These are phyloP conservation scores for Acyrthosiphon pisum DNA, from an alignment of 1,140 invertebrate genomes.

Conservation along the genomic window DNA sequence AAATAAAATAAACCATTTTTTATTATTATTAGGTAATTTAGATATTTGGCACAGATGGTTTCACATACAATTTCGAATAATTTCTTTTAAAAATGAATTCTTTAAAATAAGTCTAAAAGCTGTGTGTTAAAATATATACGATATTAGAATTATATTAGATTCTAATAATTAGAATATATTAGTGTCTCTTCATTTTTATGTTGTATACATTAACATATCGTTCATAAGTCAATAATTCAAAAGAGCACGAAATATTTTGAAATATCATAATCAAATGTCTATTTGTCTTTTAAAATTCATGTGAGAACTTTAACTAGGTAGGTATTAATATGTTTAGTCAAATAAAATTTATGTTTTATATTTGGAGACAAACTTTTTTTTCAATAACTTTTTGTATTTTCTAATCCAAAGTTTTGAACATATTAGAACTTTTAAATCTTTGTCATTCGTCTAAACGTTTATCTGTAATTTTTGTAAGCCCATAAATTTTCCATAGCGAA, in stretches of 20 bases:
- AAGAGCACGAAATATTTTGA: not conserved
- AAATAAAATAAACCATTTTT: too few relatives aligned
- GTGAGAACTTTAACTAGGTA: not conserved
- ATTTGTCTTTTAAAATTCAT: not conserved
- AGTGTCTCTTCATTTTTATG: too few relatives aligned
- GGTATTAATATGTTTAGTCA: not conserved
- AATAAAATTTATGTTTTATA: not conserved
- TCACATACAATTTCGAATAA: too few relatives aligned
- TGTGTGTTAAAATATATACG: too few relatives aligned
- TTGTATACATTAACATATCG: not conserved
- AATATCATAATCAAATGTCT: not conserved
- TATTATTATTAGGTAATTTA: too few relatives aligned
- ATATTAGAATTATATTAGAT: not conserved
- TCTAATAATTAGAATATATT: not conserved
- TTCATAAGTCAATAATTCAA: not conserved
- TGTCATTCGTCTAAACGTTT: not conserved
- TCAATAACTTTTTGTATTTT: not conserved
- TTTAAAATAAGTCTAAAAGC: too few relatives aligned
- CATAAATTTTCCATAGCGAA: not conserved
- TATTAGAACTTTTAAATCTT: not conserved
- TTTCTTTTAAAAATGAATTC: too few relatives aligned
- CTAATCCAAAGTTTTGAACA: conserved; percentile 14
- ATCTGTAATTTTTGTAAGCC: not conserved
- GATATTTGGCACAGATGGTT: too few relatives aligned
- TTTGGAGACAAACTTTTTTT: not conserved